Conservation (phyloP, 2,113 vertebrate species). For the Hippocampus mohnikei region DNA sequence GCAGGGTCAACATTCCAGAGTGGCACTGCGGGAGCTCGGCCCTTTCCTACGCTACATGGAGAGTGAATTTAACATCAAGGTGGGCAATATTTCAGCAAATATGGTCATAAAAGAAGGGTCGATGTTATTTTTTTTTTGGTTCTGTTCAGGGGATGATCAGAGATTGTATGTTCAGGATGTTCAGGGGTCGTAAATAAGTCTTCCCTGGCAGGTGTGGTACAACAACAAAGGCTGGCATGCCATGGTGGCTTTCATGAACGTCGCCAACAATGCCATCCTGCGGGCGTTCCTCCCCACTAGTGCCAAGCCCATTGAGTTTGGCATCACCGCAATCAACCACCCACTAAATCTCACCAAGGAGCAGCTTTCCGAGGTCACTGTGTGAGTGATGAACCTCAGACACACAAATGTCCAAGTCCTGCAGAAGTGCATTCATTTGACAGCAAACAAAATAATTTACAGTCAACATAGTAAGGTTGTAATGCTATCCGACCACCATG, state of each 20-base stretch:
- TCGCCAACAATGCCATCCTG: constrained; percentile 91
- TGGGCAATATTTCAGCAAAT: constrained; percentile 42
- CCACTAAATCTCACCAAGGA: constrained; percentile 97
- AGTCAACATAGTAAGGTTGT: too few species aligned
- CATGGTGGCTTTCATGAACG: constrained; percentile 89
- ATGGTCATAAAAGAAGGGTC: not conserved
- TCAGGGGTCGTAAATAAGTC: not conserved
- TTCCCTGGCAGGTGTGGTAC: constrained; percentile 86
- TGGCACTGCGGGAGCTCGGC: constrained; percentile 76
- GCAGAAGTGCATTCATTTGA: too few species aligned
- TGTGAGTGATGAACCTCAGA: constrained; percentile 74
- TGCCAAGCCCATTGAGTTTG: constrained; percentile 76
- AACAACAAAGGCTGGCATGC: constrained; percentile 99
- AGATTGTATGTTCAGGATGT: too few species aligned
- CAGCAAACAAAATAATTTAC: too few species aligned
- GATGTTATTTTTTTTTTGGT: not conserved
- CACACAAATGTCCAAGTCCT: not conserved
- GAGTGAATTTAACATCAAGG: constrained; percentile 95
- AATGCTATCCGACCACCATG: too few species aligned
- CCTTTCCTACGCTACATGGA: constrained; percentile 88
- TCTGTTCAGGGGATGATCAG: not conserved
- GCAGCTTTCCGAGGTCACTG: constrained; percentile 95
- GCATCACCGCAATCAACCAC: constrained; percentile 88
- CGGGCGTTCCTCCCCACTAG: constrained; percentile 76
- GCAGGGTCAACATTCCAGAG: constrained; percentile 63